phyloP scores from a whole-genome alignment of 1,140 invertebrate species.

The Philotrypesis tridentata region DNA sequence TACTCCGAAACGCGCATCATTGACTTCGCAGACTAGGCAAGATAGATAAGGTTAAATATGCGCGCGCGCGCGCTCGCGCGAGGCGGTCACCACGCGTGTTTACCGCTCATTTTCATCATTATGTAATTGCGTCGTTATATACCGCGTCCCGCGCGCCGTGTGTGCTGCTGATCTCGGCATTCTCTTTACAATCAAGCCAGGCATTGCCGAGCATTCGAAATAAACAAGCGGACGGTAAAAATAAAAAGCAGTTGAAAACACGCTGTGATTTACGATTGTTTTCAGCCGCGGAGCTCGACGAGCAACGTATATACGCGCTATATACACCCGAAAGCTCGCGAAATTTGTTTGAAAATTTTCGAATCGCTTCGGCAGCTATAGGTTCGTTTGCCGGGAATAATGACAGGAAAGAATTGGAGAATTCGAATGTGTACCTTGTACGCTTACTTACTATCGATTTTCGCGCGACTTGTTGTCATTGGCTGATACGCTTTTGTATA shows the following conservation, averaged over 20 bases:
- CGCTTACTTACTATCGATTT: too few relatives aligned
- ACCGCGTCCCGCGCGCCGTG: background rate
- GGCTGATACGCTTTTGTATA: too few relatives aligned
- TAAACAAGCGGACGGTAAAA: background rate
- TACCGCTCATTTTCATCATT: constrained; percentile 24
- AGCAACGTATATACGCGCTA: background rate
- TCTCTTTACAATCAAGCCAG: background rate
- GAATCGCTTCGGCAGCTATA: too few relatives aligned
- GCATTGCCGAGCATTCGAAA: background rate
- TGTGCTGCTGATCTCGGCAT: background rate
- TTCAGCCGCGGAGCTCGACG: background rate
- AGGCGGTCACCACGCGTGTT: constrained; percentile 8
- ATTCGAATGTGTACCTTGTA: too few relatives aligned
- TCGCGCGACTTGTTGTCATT: too few relatives aligned
- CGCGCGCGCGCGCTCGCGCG: too few relatives aligned
- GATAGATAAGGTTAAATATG: constrained; percentile 2
- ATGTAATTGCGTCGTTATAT: constrained; percentile 16
- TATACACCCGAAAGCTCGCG: too few relatives aligned
- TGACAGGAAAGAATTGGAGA: too few relatives aligned
- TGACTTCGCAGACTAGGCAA: background rate
- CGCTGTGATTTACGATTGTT: background rate
- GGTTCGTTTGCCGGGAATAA: too few relatives aligned
- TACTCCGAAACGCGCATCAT: background rate
- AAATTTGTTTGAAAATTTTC: background rate
- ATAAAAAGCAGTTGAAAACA: background rate